A percentile compares a stretch with the other conserved stretches of the same genome.
Evolutionary conservation across 2,888 invertebrate species (phyloP).

Genomic region (Exocentrus adspersus): DNA sequence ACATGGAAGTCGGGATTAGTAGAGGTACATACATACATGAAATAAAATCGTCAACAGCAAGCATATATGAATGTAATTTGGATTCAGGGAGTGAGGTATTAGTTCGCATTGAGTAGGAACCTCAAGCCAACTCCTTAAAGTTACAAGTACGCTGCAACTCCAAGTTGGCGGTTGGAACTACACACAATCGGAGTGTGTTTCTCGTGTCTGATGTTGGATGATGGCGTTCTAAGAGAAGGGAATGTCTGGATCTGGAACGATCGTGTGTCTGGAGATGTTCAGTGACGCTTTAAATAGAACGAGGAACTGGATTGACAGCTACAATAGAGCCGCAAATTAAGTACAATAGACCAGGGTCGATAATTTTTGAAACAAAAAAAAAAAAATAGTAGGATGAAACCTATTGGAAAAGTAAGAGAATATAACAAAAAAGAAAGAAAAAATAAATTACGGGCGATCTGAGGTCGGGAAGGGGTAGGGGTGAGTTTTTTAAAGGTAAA

Average conservation of each 20-base stretch:
- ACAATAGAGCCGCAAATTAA: background rate
- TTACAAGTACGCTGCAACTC: conserved; percentile 4
- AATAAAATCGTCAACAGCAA: conserved; percentile 10
- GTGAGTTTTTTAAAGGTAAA: too few species aligned
- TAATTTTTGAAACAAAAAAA: too few species aligned
- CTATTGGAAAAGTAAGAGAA: too few species aligned
- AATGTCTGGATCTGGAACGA: too few species aligned
- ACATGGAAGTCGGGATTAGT: background rate
- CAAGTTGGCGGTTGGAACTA: conserved; percentile 5
- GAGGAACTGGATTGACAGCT: background rate
- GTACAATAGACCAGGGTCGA: too few species aligned
- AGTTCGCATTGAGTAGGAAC: conserved; percentile 13
- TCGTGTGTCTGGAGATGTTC: background rate
- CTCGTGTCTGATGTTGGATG: background rate
- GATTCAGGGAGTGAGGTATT: background rate
- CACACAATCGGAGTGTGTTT: conserved; percentile 14
- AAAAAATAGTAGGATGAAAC: too few species aligned
- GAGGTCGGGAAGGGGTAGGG: too few species aligned
- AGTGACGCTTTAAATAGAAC: background rate
- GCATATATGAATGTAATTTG: conserved; percentile 4
- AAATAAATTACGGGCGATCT: too few species aligned
- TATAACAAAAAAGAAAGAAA: too few species aligned
- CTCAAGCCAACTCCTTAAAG: conserved; percentile 12
- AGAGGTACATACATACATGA: conserved; percentile 3
- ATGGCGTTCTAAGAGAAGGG: background rate